These are phyloP conservation scores for Diploptera punctata DNA, from an alignment of 2,888 invertebrate genomes.

Conservation along the genomic window DNA sequence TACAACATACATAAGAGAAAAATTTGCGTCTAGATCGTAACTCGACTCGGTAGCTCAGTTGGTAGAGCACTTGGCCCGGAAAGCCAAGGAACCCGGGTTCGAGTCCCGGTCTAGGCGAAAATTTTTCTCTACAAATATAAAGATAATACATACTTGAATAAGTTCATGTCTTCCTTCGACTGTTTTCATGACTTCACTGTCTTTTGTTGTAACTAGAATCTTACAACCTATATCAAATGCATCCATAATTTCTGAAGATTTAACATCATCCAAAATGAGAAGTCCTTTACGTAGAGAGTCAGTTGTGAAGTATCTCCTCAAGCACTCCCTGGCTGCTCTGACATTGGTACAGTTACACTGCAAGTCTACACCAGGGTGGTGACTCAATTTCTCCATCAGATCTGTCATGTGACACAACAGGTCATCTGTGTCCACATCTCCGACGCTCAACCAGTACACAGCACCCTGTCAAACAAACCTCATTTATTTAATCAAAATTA, in stretches of 20 bases:
- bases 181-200: constrained; percentile 58
- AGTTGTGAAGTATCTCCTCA: constrained; percentile 18
- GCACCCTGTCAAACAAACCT: constrained; percentile 54
- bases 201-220: constrained; percentile 71
- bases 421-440: constrained; percentile 51
- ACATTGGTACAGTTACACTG: background rate
- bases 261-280: constrained; percentile 73
- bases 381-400: constrained; percentile 11
- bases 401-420: constrained; percentile 32
- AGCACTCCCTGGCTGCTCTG: constrained; percentile 10
- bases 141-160: constrained; percentile 44
- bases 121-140: too few relatives aligned
- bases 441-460: constrained; percentile 59
- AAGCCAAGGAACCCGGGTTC: too few relatives aligned
- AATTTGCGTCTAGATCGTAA: too few relatives aligned
- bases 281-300: constrained; percentile 57
- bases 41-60: too few relatives aligned
- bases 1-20: too few relatives aligned
- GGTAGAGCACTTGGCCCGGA: too few relatives aligned
- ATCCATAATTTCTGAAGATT: constrained; percentile 63
- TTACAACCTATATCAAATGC: constrained; percentile 75
- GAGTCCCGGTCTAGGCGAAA: too few relatives aligned
- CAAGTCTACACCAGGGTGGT: background rate
- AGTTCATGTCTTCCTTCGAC: constrained; percentile 47
- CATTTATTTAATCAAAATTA: too few relatives aligned